Percentiles rank a stretch among this genome's conserved stretches.
Conservation (phyloP, 2,113 vertebrate species). For the Megaleporinus macrocephalus region DNA sequence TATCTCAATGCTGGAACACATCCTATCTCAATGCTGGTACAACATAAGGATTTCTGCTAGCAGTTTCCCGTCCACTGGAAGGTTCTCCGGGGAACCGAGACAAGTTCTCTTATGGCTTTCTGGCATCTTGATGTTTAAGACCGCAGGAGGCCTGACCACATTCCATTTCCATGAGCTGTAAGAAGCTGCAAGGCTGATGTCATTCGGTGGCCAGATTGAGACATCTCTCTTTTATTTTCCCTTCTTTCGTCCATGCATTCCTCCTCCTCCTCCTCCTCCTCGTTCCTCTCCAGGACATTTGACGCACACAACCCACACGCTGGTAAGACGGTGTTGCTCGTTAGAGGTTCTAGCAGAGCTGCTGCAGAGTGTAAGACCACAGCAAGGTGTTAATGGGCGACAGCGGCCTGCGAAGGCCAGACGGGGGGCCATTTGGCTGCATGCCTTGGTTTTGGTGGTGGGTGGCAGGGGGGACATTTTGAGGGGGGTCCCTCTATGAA, state of each 20-base stretch:
- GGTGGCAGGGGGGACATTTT: not conserved
- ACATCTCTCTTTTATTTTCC: too few relatives aligned
- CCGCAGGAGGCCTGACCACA: not conserved
- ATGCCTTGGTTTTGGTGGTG: not conserved
- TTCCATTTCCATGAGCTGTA: constrained; percentile 21
- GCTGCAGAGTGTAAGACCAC: too few relatives aligned
- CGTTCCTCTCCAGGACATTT: too few relatives aligned
- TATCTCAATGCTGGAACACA: too few relatives aligned
- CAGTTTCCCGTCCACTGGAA: too few relatives aligned
- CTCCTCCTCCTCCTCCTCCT: not conserved
- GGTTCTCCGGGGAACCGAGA: too few relatives aligned
- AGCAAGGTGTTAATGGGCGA: not conserved
- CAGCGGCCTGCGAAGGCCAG: not conserved
- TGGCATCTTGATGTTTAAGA: too few relatives aligned
- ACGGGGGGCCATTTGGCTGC: not conserved
- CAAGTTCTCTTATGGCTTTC: too few relatives aligned
- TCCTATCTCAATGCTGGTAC: too few relatives aligned
- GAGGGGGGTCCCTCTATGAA: constrained; percentile 22
- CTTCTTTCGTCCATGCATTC: not conserved
- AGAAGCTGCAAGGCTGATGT: not conserved
- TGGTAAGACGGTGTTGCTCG: not conserved
- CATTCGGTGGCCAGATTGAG: not conserved
- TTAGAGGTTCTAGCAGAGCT: not conserved
- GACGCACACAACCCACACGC: too few relatives aligned
- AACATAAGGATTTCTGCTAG: too few relatives aligned